Evolutionary conservation across 2,113 vertebrate species (phyloP), one percentile per base, ranked within the genome.

Genomic region (Phoxinus phoxinus): DNA sequence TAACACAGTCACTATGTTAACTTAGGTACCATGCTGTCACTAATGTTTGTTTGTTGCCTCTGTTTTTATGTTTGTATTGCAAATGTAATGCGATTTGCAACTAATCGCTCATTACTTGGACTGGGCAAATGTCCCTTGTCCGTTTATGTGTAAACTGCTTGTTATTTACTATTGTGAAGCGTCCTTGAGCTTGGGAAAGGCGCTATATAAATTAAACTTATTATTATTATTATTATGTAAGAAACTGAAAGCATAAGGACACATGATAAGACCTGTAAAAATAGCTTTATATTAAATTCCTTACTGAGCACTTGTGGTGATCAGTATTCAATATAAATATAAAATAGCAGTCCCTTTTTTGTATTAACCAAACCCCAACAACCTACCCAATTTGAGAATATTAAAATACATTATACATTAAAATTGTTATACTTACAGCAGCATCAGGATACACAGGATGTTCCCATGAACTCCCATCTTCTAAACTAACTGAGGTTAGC

Each of bases 391-490:
- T 69, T 56, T 37, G 21, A 11, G 32, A 19, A 21, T 21, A 71
- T 71, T 11, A 21, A 6, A 37, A 37, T 37, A 11, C 8, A 69
- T 41, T n/a, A 6, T n/a, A n/a, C n/a, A 73, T 25, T 41, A 5
- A 25, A 23, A 8, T 37, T 30, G 59, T 59, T n/a, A 41, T 41
- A 79, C 76, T 79, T 12, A 79, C 76, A 79, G 56, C 30, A 79
- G 23, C 32, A 61, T 59, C 12, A 59, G 35, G 56, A 41, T 10
- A 37, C 67, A 71, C 8, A 79, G 21, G 4, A 58, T 61, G 25
- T 41, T 10, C 12, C 32, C 32, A 79, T 21, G 32, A 79, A 79
- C 21, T 41, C 3, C 23, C 35, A 79, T 41, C 32, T 79, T 79
- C 23, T 79, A n/a, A 35, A 1, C 1, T 23, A 11, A 37, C 21